Base-by-base conservation (phyloP, 2,113 vertebrate species). In the Oreochromis niloticus region DNA sequence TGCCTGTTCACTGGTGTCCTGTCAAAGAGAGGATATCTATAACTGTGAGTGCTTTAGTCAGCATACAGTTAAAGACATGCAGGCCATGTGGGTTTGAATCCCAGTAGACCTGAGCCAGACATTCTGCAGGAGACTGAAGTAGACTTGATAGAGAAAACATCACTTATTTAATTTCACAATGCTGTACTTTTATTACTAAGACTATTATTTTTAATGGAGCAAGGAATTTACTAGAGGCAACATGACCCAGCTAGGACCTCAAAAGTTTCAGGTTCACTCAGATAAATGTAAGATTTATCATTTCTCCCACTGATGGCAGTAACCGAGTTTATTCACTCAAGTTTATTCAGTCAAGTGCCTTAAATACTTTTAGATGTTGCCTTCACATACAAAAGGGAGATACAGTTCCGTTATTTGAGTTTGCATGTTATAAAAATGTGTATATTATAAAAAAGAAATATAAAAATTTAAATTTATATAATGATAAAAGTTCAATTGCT, bases 21-120 rank as follows among this genome's bases (percentile, higher is more conserved):
- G 91, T 94, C 90, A 93, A 80, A 84, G 87, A 93, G 75, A 79
- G 88, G 89, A 75, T 85, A 92, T 89, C 89, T 83, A 86, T 92
- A 90, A 87, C 90, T 41, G 56, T 1, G 32, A 88, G 81, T 88
- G 85, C 92, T 92, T 90, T 78, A 92, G 92, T 95, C 90, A 95
- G 94, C 95, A 93, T 22, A 56, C 41, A 85, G 90, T 83, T 81
- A 71, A 83, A 81, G 82, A 85, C 41, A 17, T 27, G 4, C 68
- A 57, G 71, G 75, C 85, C 83, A 41, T 63, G 22, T 17, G 80
- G 83, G 81, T 91, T 87, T 85, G 13, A 87, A 86, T 87, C 90
- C 79, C 81, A 54, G 84, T 3, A 56, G 87, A 85, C 59, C 50
- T 13, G 82, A 86, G 27, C 27, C 14, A 36, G 73, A 81, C 57